Evolutionary conservation across 2,797 vertebrate genomes (phyloP).

Genomic region (Jordanella pulchra): DNA sequence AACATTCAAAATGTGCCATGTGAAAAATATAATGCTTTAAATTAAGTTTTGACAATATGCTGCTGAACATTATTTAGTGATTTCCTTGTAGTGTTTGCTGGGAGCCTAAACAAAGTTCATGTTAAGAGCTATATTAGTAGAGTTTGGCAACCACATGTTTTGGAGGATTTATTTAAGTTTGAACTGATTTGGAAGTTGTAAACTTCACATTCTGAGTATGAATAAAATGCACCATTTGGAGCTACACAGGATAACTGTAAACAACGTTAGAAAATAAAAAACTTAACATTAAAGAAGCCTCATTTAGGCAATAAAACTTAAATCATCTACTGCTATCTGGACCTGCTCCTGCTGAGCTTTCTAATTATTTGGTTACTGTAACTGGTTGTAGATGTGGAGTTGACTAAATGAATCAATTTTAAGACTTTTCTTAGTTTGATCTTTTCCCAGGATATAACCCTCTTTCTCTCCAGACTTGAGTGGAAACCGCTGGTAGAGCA

Average conservation of each 20-base stretch:
- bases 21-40: too few species aligned
- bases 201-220: neutral
- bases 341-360: neutral
- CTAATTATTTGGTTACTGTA: neutral
- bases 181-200: neutral
- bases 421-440: conserved; percentile 13
- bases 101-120: too few species aligned
- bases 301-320: neutral
- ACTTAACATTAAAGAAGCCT: neutral
- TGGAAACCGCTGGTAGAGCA: conserved; percentile 63
- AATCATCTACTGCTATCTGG: neutral
- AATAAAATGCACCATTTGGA: neutral
- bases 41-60: too few species aligned
- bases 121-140: too few species aligned
- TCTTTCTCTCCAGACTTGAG: conserved; percentile 54
- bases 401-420: conserved; percentile 7
- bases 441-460: conserved; percentile 34
- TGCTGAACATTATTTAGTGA: too few species aligned
- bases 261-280: too few species aligned
- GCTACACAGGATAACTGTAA: neutral
- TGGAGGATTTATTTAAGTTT: neutral
- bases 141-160: neutral
- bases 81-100: too few species aligned
- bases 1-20: neutral
- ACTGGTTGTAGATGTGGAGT: neutral